These are phyloP conservation scores for Grammomys surdaster DNA, from an alignment of 2,113 vertebrate species.

Conservation along the genomic window DNA sequence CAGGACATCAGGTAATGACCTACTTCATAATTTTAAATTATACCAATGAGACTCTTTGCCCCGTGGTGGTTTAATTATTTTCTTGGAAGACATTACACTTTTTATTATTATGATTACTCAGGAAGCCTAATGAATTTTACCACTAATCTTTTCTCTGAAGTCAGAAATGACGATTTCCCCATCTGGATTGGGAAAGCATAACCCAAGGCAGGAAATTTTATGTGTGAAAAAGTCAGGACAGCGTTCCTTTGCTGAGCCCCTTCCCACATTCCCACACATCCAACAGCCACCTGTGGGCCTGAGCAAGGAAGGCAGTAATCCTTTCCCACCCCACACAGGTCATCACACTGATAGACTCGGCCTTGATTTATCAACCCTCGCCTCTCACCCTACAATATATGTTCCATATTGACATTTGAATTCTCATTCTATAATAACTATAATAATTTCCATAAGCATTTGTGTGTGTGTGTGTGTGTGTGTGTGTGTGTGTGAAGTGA, in stretches of 20 bases:
- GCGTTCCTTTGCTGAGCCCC: background rate
- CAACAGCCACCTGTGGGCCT: background rate
- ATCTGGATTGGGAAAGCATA: constrained; percentile 54
- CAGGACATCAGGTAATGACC: constrained; percentile 59
- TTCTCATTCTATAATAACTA: constrained; percentile 19
- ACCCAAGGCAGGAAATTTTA: constrained; percentile 8
- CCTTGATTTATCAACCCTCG: background rate
- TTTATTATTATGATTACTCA: constrained; percentile 48
- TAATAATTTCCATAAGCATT: background rate
- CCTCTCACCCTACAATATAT: background rate
- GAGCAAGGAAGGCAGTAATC: background rate
- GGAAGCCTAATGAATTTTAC: constrained; percentile 75
- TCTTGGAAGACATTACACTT: constrained; percentile 71
- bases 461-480: background rate
- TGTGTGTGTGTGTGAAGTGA: background rate
- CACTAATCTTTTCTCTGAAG: constrained; percentile 61
- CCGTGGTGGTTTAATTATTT: constrained; percentile 57
- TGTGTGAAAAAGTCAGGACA: constrained; percentile 26
- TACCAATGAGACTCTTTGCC: constrained; percentile 44
- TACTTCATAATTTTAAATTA: constrained; percentile 64
- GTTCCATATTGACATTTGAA: background rate
- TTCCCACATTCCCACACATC: background rate
- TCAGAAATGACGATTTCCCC: constrained; percentile 44
- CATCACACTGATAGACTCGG: background rate
- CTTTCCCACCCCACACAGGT: background rate